These are phyloP conservation scores for Scomber scombrus DNA, from an alignment of 2,113 vertebrate genomes.

Conservation along the genomic window DNA sequence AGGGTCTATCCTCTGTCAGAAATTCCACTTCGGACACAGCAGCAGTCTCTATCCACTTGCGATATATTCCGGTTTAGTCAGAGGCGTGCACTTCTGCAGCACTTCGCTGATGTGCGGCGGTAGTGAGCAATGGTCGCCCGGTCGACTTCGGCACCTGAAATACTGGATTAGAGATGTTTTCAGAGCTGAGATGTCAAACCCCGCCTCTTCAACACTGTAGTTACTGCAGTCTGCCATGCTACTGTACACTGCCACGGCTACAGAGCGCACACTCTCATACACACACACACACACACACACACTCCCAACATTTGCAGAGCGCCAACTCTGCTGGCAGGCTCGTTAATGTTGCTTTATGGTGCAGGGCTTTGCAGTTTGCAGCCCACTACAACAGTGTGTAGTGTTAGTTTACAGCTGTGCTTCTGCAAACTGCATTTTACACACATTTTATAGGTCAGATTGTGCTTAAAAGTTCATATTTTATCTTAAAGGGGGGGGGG, in stretches of 20 bases:
- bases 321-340: constrained; percentile 60
- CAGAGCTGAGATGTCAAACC: constrained; percentile 81
- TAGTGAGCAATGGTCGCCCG: constrained; percentile 65
- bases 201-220: constrained; percentile 81
- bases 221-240: constrained; percentile 81
- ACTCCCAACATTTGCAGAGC: constrained; percentile 39
- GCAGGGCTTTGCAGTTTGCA: constrained; percentile 60
- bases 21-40: constrained; percentile 33
- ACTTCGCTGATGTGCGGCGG: constrained; percentile 57
- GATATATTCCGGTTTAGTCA: constrained; percentile 3
- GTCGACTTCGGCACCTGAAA: constrained; percentile 84
- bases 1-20: background rate
- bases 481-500: too few relatives aligned
- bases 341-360: constrained; percentile 65
- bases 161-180: constrained; percentile 85
- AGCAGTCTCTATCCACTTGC: constrained; percentile 35
- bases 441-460: background rate
- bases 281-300: constrained; percentile 12
- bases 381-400: constrained; percentile 18
- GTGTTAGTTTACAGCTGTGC: constrained; percentile 19
- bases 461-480: background rate
- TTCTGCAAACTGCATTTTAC: constrained; percentile 3
- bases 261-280: background rate
- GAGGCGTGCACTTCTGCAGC: constrained; percentile 44
- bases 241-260: constrained; percentile 67